Evolutionary conservation across 2,888 invertebrate species (phyloP).

Genomic region (Sphaerophoria taeniata): DNA sequence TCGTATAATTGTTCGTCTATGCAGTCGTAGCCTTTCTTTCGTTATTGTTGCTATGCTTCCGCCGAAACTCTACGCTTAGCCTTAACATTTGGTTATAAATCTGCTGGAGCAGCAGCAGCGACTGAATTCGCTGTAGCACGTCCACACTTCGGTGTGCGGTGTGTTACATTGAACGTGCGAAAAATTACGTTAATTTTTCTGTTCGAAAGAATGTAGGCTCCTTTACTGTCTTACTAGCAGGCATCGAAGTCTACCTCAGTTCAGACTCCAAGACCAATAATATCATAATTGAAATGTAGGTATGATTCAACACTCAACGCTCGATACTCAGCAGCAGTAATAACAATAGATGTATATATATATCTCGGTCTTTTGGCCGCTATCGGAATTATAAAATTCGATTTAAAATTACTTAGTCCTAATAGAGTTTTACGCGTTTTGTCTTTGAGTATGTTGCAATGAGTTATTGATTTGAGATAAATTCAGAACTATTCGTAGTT

Average conservation of each 20-base stretch:
- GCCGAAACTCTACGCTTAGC: constrained; percentile 10
- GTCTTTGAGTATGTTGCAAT: constrained; percentile 58
- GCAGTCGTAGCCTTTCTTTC: constrained; percentile 28
- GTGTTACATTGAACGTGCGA: constrained; percentile 51
- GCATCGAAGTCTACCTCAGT: constrained; percentile 13
- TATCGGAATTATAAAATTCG: constrained; percentile 50
- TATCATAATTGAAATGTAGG: constrained; percentile 62
- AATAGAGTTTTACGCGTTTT: constrained; percentile 69
- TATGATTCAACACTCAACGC: constrained; percentile 54
- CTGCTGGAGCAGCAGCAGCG: constrained; percentile 1
- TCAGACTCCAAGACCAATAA: constrained; percentile 26
- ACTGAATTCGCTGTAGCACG: constrained; percentile 22
- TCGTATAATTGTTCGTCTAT: constrained; percentile 11
- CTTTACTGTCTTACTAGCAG: not conserved
- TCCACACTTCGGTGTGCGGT: constrained; percentile 16
- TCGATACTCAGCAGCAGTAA: constrained; percentile 15
- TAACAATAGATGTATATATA: not conserved
- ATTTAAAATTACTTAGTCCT: constrained; percentile 64
- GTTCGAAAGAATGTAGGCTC: constrained; percentile 61
- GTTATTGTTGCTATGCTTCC: constrained; percentile 8
- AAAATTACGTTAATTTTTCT: constrained; percentile 69
- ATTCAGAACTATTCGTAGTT: constrained; percentile 57
- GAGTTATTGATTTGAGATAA: constrained; percentile 63
- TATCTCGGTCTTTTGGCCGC: not conserved
- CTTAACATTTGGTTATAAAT: constrained; percentile 23